Conservation (phyloP, 92 coral and sea anemone genomes). For the Pocillopora meandrina region DNA sequence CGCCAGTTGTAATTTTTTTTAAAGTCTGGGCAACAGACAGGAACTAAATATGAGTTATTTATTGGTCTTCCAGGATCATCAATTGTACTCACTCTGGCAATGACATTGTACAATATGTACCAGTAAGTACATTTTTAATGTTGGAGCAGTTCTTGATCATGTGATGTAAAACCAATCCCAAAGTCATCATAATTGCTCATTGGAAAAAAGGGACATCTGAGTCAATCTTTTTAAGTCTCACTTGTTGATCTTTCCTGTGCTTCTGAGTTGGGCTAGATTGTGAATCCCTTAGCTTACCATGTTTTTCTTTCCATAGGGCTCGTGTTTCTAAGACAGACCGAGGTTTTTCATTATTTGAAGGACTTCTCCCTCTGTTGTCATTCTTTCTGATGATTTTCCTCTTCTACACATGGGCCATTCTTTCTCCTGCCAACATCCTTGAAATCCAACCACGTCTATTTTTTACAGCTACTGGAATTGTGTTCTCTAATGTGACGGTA, state of each 20-base stretch:
- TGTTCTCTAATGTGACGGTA: constrained; percentile 91
- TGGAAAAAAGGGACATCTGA: not conserved
- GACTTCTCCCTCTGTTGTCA: constrained; percentile 76
- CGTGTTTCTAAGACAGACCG: constrained; percentile 75
- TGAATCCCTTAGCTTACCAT: not conserved
- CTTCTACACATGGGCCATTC: constrained; percentile 75
- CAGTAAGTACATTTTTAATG: constrained; percentile 13
- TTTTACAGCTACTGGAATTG: constrained; percentile 89
- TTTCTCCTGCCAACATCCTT: constrained; percentile 81
- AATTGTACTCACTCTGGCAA: constrained; percentile 9
- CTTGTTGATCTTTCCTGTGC: not conserved
- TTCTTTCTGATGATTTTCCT: constrained; percentile 49
- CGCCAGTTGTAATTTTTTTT: not conserved
- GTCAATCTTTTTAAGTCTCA: not conserved
- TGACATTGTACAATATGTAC: constrained; percentile 36
- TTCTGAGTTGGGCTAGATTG: not conserved
- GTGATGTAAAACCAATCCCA: not conserved
- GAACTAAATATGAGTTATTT: not conserved
- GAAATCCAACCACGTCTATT: constrained; percentile 78
- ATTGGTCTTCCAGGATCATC: constrained; percentile 9
- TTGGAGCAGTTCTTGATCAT: not conserved
- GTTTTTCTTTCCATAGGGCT: constrained; percentile 52
- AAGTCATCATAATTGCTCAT: not conserved
- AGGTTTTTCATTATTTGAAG: constrained; percentile 71
- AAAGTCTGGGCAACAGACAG: not conserved